Evolutionary conservation across 2,888 invertebrate species (phyloP), one percentile per base, ranked within the genome.

Genomic region (Choristoneura rosaceana): DNA sequence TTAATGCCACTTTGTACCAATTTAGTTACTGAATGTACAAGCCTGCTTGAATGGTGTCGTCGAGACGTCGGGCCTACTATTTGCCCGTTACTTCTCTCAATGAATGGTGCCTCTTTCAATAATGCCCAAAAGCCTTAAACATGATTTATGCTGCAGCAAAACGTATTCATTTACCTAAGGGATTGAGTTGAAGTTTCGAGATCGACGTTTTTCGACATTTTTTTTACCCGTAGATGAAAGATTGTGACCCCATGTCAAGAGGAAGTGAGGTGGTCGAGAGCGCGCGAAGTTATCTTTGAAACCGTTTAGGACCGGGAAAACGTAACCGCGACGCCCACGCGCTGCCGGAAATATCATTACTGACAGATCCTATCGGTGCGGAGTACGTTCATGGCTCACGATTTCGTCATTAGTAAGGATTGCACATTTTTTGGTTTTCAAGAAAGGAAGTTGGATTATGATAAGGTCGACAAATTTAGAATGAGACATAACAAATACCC

Each of bases 51-150:
- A 92, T 92, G 92, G 91, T 90, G 87, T 84, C 86, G 88, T 84
- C 87, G 86, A 88, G 90, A 87, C 86, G 80, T 25, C 84, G 83
- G 90, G 89, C 90, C 89, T 90, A 92, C 91, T 92, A 92, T 91
- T 90, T 90, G 89, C 87, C 92, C 92, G 92, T 92, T 92, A 92
- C 89, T 92, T 90, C 87, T 90, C 90, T 93, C 88, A 92, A 92
- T 93, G 92, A 92, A 92, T 91, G 90, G 89, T 89, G 85, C 86
- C 87, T 88, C 87, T 84, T 84, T 82, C 79, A 78, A 84, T 83
- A 84, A 83, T 83, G 81, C 82, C 86, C 83, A 86, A 88, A 87
- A 87, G 87, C 79, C 84, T 86, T 84, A 86, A 83, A 84, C 77
- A 81, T 82, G 79, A 74, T 75, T 77, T 66, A 50, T 74, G 74